Evolutionary conservation across 1,140 invertebrate genomes (phyloP).

Genomic region (Drosophila kikkawai): DNA sequence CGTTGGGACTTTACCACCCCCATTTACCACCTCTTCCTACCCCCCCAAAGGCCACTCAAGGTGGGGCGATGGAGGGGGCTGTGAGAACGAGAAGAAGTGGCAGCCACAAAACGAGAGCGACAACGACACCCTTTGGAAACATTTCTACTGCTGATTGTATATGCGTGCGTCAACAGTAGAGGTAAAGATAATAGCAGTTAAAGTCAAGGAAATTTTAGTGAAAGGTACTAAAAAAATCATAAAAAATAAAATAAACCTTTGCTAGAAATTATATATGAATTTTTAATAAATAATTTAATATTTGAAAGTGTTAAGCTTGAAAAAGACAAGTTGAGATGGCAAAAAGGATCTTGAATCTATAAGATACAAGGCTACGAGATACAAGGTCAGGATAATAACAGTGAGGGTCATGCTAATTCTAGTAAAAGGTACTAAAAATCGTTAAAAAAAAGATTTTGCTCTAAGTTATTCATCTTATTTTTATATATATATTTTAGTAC

Average conservation of each 20-base stretch:
- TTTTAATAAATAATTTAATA: neutral
- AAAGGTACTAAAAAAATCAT: neutral
- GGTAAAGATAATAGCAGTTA: constrained; percentile 22
- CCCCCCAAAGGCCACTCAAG: constrained; percentile 43
- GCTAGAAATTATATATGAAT: too few relatives aligned
- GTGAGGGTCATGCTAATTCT: too few relatives aligned
- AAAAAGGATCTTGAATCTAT: neutral
- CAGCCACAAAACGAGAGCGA: constrained; percentile 46
- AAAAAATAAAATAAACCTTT: neutral
- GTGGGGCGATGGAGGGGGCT: neutral
- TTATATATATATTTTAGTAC: too few relatives aligned
- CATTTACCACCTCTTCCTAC: constrained; percentile 8
- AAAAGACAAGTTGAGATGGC: neutral
- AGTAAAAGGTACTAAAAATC: too few relatives aligned
- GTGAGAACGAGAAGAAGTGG: constrained; percentile 12
- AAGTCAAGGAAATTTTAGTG: neutral
- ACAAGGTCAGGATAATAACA: too few relatives aligned
- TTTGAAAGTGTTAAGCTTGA: neutral
- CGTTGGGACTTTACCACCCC: neutral
- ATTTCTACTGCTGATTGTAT: constrained; percentile 49
- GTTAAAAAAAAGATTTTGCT: too few relatives aligned
- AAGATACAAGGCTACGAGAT: neutral
- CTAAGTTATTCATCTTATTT: too few relatives aligned
- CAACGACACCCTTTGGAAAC: constrained; percentile 56
- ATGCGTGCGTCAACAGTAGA: constrained; percentile 16